Conservation (phyloP, 2,888 invertebrate species). For the Acrobasis suavella region DNA sequence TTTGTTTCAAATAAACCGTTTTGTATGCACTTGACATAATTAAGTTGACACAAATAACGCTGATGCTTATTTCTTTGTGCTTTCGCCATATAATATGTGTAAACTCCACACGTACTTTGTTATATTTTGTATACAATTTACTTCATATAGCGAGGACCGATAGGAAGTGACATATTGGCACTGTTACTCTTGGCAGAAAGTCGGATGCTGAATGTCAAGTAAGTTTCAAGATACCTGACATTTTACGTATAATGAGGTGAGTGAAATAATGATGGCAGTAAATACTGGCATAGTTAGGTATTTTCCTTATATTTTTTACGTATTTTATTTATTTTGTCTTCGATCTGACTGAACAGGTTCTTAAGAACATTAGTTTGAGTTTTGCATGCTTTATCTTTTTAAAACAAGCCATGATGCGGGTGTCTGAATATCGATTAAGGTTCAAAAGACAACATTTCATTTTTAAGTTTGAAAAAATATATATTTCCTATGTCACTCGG, state of each 20-base stretch:
- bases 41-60: background rate
- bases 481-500: too few relatives aligned
- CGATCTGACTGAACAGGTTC: background rate
- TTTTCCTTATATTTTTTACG: background rate
- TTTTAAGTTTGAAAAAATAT: too few relatives aligned
- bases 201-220: background rate
- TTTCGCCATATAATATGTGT: background rate
- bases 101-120: background rate
- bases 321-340: background rate
- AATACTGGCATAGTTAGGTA: background rate
- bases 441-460: too few relatives aligned
- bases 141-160: too few relatives aligned
- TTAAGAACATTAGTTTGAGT: background rate
- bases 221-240: background rate
- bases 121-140: background rate
- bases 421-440: too few relatives aligned
- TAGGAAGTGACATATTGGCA: background rate
- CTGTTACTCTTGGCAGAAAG: background rate
- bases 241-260: background rate
- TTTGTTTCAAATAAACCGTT: constrained; percentile 16
- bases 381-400: too few relatives aligned
- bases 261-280: background rate
- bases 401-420: too few relatives aligned
- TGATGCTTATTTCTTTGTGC: background rate
- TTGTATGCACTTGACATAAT: constrained; percentile 17